Evolutionary conservation across 2,113 vertebrate genomes (phyloP).

Genomic region (human): DNA sequence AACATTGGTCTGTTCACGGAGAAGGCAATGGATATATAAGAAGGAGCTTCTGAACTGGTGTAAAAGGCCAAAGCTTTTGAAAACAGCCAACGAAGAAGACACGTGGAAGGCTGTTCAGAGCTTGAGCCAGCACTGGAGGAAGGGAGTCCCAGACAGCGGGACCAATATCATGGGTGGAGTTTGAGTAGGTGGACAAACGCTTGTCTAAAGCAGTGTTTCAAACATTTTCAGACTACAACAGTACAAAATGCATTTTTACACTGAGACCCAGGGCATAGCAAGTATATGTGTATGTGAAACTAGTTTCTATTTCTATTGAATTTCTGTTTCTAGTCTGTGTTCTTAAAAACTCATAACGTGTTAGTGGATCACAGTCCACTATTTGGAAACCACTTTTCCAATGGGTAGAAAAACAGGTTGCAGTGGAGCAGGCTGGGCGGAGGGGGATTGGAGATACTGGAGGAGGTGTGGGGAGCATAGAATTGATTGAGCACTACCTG

Average conservation of each 20-base stretch:
- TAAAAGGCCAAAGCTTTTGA: constrained; percentile 12
- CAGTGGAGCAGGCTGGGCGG: not conserved
- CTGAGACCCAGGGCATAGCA: not conserved
- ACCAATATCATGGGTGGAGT: not conserved
- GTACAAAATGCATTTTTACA: not conserved
- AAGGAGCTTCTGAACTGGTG: not conserved
- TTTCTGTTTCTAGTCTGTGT: not conserved
- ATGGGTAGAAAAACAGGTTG: not conserved
- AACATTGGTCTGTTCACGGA: not conserved
- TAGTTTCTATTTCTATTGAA: not conserved
- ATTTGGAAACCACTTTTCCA: not conserved
- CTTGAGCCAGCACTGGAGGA: not conserved
- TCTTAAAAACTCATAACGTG: not conserved
- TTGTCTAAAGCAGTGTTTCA: not conserved
- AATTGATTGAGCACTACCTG: not conserved
- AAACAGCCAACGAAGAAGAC: not conserved
- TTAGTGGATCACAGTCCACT: not conserved
- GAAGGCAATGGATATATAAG: not conserved
- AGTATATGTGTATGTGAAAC: not conserved
- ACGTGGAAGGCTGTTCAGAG: not conserved
- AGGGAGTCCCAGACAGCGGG: not conserved
- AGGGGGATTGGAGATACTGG: not conserved
- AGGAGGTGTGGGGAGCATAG: too few relatives aligned
- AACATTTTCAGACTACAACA: not conserved
- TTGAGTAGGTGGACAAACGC: not conserved